Base-by-base conservation (phyloP, 1,140 invertebrate genomes). In the Trinorchestia longiramus region DNA sequence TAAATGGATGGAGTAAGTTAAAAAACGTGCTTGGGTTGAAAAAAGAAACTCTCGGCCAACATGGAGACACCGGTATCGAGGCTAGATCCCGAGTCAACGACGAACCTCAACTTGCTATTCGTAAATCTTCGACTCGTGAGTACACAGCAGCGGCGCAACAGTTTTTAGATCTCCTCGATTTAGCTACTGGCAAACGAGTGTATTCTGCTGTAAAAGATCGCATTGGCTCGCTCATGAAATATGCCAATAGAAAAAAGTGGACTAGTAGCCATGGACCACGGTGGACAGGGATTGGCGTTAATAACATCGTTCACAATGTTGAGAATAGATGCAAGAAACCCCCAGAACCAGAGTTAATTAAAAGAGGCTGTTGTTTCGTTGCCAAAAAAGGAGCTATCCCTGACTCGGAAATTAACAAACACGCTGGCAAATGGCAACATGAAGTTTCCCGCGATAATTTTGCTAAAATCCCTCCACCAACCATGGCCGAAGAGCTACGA, bases 151-250 rank as follows among this genome's bases (percentile, higher is more conserved):
- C 90, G 42, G 43, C 92, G 43, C 92, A 94, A 17, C 92, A 94
- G 40, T 94, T 94, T 94, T 94, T 94, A 94, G 92, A 94, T n/a
- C 44, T 94, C 6, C 92, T 94, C 47, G 92, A 94, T 94, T 94
- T 94, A 45, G 92, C 92, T 45, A 94, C 92, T 40, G 92, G 92
- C 92, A 94, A 94, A 94, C 43, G 44, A 45, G 11, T 43, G 40
- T 94, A 94, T n/a, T 94, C 92, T 47, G 92, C 92, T 28, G 43
- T 94, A 43, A 94, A 94, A 94, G 43, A 94, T 47, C 92, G 92
- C 92, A 94, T 94, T 47, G 92, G 92, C 41, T n/a, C 92, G 19
- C 44, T 94, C 43, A 94, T 94, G 92, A 94, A 43, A 44, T 43
- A 47, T 47, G 92, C 92, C 44, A 94, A 44, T 19, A 94, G 44